Evolutionary conservation across 2,888 invertebrate species (phyloP).

Genomic region (Slavum lentiscoides): DNA sequence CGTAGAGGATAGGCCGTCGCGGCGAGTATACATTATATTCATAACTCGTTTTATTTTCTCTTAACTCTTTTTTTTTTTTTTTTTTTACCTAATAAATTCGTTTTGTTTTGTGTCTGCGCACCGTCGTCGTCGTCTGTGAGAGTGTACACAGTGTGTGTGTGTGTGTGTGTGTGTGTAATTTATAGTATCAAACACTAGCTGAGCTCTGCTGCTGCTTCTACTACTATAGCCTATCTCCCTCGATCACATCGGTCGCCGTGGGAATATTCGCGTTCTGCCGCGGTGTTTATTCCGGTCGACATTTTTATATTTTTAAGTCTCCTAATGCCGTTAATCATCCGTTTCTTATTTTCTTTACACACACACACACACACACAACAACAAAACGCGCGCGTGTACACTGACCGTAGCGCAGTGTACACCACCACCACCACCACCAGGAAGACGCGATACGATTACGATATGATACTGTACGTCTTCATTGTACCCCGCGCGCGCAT

Average conservation of each 20-base stretch:
- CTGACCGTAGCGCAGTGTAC: neutral
- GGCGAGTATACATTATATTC: conserved; percentile 47
- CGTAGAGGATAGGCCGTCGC: neutral
- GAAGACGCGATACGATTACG: conserved; percentile 21
- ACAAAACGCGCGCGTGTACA: neutral
- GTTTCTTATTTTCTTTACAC: conserved; percentile 34
- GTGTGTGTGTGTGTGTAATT: conserved; percentile 33
- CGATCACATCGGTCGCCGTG: conserved; percentile 48
- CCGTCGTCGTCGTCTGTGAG: too few relatives aligned
- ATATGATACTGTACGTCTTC: conserved; percentile 13
- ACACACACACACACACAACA: neutral
- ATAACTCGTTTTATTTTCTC: conserved; percentile 52
- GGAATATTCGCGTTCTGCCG: conserved; percentile 50
- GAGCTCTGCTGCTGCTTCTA: too few relatives aligned
- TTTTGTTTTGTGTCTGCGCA: conserved; percentile 29
- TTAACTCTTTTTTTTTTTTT: conserved; percentile 2
- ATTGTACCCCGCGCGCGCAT: conserved; percentile 9
- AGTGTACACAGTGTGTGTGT: too few relatives aligned
- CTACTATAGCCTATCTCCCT: conserved; percentile 46
- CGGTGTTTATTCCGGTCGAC: conserved; percentile 44
- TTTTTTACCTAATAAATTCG: conserved; percentile 41
- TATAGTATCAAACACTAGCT: conserved; percentile 44
- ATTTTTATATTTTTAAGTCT: conserved; percentile 51
- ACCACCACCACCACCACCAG: neutral
- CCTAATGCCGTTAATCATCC: conserved; percentile 50